Percentiles rank a stretch among this genome's conserved stretches.
Evolutionary conservation across 2,113 vertebrate genomes (phyloP).

Genomic region (Chaetodon auriga): DNA sequence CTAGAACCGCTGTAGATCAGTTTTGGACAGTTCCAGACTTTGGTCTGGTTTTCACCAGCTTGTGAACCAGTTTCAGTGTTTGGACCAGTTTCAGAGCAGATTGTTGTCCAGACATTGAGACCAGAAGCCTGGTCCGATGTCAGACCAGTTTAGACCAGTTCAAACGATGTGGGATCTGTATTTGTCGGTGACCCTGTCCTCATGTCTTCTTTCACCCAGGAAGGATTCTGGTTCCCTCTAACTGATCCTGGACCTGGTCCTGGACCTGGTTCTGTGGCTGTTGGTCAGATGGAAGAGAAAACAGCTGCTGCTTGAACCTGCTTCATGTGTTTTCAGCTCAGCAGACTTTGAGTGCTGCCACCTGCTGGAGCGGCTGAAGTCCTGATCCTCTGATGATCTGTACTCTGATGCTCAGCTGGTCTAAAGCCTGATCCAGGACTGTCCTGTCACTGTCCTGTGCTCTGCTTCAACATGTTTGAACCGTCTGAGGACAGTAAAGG

Average conservation of each 20-base stretch:
- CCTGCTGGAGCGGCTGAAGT: constrained; percentile 27
- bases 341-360: constrained; percentile 15
- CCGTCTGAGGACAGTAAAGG: too few relatives aligned
- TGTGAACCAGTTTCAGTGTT: not conserved
- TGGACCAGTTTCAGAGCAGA: not conserved
- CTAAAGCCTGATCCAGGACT: constrained; percentile 19
- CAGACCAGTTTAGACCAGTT: not conserved
- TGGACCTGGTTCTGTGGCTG: not conserved
- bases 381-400: constrained; percentile 1
- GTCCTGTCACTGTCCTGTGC: too few relatives aligned
- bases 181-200: not conserved
- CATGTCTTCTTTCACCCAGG: constrained; percentile 13
- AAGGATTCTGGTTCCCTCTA: constrained; percentile 43
- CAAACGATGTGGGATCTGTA: not conserved
- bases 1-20: too few relatives aligned
- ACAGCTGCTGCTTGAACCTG: constrained; percentile 19
- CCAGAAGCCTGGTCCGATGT: too few relatives aligned
- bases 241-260: constrained; percentile 15
- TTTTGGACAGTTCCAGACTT: too few relatives aligned
- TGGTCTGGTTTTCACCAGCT: too few relatives aligned
- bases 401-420: not conserved
- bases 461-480: too few relatives aligned
- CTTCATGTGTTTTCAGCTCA: constrained; percentile 6
- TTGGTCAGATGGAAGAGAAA: not conserved
- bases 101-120: too few relatives aligned